Base-by-base conservation (phyloP, 2,888 invertebrate genomes). In the Clanis bilineata region DNA sequence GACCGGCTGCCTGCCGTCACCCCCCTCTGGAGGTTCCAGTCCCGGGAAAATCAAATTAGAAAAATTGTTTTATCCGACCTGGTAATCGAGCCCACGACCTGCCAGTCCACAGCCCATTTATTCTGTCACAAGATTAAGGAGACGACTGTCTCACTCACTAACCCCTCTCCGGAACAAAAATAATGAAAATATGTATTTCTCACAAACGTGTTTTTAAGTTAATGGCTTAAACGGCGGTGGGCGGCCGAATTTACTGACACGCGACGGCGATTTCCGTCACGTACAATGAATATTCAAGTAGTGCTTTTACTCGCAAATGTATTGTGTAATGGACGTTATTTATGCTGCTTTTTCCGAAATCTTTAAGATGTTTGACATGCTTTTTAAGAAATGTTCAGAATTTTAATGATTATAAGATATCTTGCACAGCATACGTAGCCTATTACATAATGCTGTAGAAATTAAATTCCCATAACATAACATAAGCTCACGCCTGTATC, bases 151-250 rank as follows among this genome's bases (percentile, higher is more conserved):
- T n/a, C n/a, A n/a, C n/a, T n/a, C n/a, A n/a, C 41, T 44, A 44
- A 44, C 32, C 15, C 47, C 32, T 6, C 47, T 6, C 45, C 45
- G 28, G 28, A 51, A 51, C 4, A 51, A 15, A 51, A 15, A 7
- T 4, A 44, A 22, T 10, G 15, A 28, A 47, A 32, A 6, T 32
- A 32, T 18, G 51, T 28, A 51, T 32, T 51, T 32, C 32, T 51
- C 18, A 23, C 45, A 51, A 51, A 51, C 51, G 32, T 51, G 51
- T 51, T 51, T 51, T 51, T 51, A 51, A 51, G 51, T 51, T 51
- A 51, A 51, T 51, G 32, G 51, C 51, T 15, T 51, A 51, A 47
- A 15, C 51, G 18, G 18, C 28, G 28, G 18, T 32, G 32, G 18
- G 18, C 28, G 28, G 18, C 51, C 51, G 32, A 51, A 51, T 51